These are phyloP conservation scores for Tortricodes alternella DNA, from an alignment of 2,888 invertebrate genomes.

Conservation along the genomic window DNA sequence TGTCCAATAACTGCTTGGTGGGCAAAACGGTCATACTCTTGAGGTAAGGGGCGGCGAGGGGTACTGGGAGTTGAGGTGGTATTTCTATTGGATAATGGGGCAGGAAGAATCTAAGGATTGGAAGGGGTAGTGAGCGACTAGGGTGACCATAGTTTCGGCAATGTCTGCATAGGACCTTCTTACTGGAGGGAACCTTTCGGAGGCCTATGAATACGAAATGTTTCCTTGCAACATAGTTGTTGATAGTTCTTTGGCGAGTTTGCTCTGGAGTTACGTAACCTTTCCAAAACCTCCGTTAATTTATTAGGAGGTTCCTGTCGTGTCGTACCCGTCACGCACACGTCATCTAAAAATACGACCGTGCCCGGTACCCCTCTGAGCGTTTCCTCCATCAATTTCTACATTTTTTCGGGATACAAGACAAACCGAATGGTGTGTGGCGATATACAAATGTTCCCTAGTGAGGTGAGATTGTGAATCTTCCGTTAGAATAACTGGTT, in stretches of 20 bases:
- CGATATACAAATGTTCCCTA: slow-evolving; percentile 35
- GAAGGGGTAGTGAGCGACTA: no score
- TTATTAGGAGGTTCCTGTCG: slow-evolving; percentile 12
- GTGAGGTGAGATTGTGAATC: slow-evolving; percentile 33
- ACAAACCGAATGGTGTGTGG: slow-evolving; percentile 34
- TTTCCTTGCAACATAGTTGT: no score
- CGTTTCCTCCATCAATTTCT: slow-evolving; percentile 34
- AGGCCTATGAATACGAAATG: no score
- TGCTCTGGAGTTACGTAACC: slow-evolving; percentile 18
- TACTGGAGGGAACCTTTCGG: background rate
- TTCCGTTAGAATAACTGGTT: slow-evolving; percentile 11
- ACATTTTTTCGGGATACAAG: slow-evolving; percentile 36
- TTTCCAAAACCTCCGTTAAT: slow-evolving; percentile 22
- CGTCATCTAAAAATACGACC: slow-evolving; percentile 35
- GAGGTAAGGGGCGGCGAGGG: background rate
- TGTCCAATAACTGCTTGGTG: background rate
- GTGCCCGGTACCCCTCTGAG: slow-evolving; percentile 27
- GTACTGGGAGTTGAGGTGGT: background rate
- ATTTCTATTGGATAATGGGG: background rate
- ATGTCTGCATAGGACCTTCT: background rate
- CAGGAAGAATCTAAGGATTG: no score
- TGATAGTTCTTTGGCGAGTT: no score
- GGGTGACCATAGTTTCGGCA: background rate
- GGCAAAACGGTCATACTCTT: no score
- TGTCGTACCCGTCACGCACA: slow-evolving; percentile 27